These are phyloP conservation scores for Caenorhabditis brenneri DNA, from an alignment of 1,140 invertebrate genomes.

Conservation along the genomic window DNA sequence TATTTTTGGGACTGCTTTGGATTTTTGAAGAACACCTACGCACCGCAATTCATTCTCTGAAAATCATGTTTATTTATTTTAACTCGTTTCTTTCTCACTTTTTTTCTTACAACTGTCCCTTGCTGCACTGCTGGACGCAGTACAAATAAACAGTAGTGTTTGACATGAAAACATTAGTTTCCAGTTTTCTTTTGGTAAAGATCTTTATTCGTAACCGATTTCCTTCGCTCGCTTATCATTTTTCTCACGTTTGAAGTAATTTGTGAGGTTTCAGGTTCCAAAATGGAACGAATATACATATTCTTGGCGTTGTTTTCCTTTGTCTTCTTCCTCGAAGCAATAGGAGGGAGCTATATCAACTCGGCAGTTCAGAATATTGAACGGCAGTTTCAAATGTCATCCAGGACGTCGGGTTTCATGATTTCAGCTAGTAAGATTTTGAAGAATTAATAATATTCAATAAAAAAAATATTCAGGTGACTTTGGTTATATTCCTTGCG, in stretches of 20 bases:
- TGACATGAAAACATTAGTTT: constrained; percentile 13
- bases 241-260: too few species aligned
- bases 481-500: constrained; percentile 69
- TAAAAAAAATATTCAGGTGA: too few species aligned
- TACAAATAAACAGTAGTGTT: background rate
- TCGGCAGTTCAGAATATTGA: constrained; percentile 66
- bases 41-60: background rate
- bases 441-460: too few species aligned
- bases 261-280: constrained; percentile 50
- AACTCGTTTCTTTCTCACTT: background rate
- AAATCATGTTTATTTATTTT: background rate
- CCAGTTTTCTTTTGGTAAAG: background rate
- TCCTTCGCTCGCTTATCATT: too few species aligned
- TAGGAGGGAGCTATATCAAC: constrained; percentile 62
- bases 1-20: too few species aligned
- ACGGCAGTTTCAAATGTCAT: constrained; percentile 69
- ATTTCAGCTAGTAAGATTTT: constrained; percentile 61
- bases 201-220: background rate
- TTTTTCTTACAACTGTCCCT: background rate
- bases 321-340: constrained; percentile 62
- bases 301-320: constrained; percentile 60
- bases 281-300: constrained; percentile 56
- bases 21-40: too few species aligned
- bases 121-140: background rate
- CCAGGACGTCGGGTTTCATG: constrained; percentile 68